Evolutionary conservation across 1,140 invertebrate genomes (phyloP).

Genomic region (Rhyacophila brunnea): DNA sequence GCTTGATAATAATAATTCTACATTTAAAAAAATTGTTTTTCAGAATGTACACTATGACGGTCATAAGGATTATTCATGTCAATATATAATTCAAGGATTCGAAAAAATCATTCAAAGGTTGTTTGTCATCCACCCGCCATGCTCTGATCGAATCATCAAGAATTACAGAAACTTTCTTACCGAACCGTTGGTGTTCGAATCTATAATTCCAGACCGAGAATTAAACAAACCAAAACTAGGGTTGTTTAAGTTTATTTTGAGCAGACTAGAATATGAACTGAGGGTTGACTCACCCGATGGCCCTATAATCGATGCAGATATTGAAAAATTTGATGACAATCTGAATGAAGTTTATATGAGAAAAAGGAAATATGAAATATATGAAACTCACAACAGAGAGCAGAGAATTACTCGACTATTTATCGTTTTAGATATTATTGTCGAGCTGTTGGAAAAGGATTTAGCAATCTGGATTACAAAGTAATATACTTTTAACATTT

Average conservation of each 20-base stretch:
- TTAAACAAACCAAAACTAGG: slow-evolving; percentile 14
- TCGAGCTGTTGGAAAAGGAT: slow-evolving; percentile 47
- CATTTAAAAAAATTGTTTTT: too few relatives aligned
- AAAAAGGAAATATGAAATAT: slow-evolving; percentile 40
- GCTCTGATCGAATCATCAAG: slow-evolving; percentile 39
- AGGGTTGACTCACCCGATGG: slow-evolving; percentile 39
- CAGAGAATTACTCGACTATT: slow-evolving; percentile 47
- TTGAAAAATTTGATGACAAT: slow-evolving; percentile 39
- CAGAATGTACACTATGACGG: slow-evolving; percentile 36
- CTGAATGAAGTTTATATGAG: slow-evolving; percentile 42
- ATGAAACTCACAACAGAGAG: slow-evolving; percentile 41
- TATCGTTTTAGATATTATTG: slow-evolving; percentile 41
- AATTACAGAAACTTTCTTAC: slow-evolving; percentile 45
- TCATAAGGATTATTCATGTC: slow-evolving; percentile 34
- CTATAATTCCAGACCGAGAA: slow-evolving; percentile 36
- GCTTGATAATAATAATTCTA: too few relatives aligned
- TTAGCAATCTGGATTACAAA: slow-evolving; percentile 47
- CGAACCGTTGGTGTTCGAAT: slow-evolving; percentile 39
- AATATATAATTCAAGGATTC: slow-evolving; percentile 41
- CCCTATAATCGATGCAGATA: slow-evolving; percentile 40
- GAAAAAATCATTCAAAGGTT: slow-evolving; percentile 41
- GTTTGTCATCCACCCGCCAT: slow-evolving; percentile 45
- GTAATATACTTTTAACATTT: too few relatives aligned
- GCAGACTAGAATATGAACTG: slow-evolving; percentile 45
- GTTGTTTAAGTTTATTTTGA: slow-evolving; percentile 45